These are phyloP conservation scores for Neuroterus valhalla DNA, from an alignment of 1,140 invertebrate genomes.

Conservation along the genomic window DNA sequence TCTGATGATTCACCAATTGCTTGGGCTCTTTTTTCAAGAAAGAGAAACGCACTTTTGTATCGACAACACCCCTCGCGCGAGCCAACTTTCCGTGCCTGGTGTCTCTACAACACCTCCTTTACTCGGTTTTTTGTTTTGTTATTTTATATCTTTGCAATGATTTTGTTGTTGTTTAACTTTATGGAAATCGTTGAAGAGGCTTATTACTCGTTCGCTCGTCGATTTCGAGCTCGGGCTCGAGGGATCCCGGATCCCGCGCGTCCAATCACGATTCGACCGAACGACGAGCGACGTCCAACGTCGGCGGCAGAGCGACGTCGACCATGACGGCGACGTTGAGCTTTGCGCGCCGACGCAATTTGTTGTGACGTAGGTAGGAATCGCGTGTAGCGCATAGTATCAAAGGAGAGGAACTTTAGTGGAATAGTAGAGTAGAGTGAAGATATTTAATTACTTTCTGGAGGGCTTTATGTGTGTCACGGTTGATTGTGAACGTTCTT, in stretches of 20 bases:
- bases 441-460: slow-evolving; percentile 12
- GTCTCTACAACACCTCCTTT: too few relatives aligned
- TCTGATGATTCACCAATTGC: too few relatives aligned
- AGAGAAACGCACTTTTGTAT: not conserved
- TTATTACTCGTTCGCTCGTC: not conserved
- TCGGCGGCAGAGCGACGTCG: slow-evolving; percentile 21
- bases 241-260: slow-evolving; percentile 23
- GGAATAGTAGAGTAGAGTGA: not conserved
- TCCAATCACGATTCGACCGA: slow-evolving; percentile 28
- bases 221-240: not conserved
- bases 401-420: slow-evolving; percentile 1
- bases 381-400: slow-evolving; percentile 1
- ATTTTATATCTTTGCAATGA: not conserved
- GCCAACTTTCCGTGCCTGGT: too few relatives aligned
- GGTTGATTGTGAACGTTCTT: not conserved
- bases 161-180: not conserved
- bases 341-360: slow-evolving; percentile 39
- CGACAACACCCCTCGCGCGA: slow-evolving; percentile 1
- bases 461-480: not conserved
- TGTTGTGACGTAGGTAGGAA: slow-evolving; percentile 47
- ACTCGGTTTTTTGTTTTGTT: not conserved
- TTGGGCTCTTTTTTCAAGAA: too few relatives aligned
- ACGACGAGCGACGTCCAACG: slow-evolving; percentile 41
- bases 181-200: not conserved
- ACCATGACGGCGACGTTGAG: slow-evolving; percentile 28